Base-by-base conservation (phyloP, 2,797 vertebrate species). In the Eleutherodactylus coqui region DNA sequence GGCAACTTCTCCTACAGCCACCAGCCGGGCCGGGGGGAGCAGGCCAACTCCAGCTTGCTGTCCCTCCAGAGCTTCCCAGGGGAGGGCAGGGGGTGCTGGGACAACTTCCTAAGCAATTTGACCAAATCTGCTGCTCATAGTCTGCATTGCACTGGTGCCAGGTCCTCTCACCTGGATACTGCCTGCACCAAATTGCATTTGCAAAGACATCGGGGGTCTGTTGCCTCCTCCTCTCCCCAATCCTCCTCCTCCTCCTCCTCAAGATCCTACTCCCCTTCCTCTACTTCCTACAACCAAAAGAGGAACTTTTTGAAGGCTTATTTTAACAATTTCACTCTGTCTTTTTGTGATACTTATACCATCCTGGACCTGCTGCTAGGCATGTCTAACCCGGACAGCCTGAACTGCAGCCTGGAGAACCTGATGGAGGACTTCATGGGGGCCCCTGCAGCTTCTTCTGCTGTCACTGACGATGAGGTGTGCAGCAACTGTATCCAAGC, bases 301-400 rank as follows among this genome's bases (percentile, higher is more conserved):
- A 93, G 93, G 91, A 94, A 93, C 91, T 94, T 94, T 90, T 90
- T 96, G 91, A 92, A 94, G 94, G 92, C 93, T 91, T 94, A 96
- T 93, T 96, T 96, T 92, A 91, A 94, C 92, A 95, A 94, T 94
- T 95, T 96, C 87, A 94, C 95, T 91, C 94, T 96, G 90, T 93
- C 95, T 82, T 96, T 96, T 92, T 96, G 96, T 88, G 93, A 95
- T 89, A 93, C 93, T 89, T 95, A 96, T 92, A 94, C 94, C 21
- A 91, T 95, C 91, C 95, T 95, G 92, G 96, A 96, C 93, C 93
- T 96, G 91, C 93, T 96, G 92, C 90, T 91, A 85, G 95, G 95
- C 88, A 96, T 96, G 95, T 92, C 93, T 84, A 92, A 92, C 90
- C 95, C 94, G 5, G 95, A 96, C 82, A 94, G 95, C 87, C 90